Percentiles rank a stretch among this genome's conserved stretches.
phyloP scores from a whole-genome alignment of 2,888 invertebrate genomes.

The Amphipoea oculea region DNA sequence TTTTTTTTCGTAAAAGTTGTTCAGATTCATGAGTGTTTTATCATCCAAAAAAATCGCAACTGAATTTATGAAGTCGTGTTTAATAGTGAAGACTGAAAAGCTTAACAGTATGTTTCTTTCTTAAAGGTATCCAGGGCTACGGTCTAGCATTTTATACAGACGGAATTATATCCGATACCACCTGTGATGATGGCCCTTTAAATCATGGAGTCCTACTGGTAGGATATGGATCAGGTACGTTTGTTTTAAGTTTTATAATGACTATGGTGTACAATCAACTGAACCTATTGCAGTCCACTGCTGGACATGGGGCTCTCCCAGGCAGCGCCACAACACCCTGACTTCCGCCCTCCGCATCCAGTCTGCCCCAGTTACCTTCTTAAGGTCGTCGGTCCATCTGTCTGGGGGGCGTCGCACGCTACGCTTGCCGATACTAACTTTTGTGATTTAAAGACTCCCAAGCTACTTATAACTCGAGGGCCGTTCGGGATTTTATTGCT shows the following conservation, averaged over 20 bases:
- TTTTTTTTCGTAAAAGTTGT: background rate
- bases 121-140: fast-evolving
- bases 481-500: background rate
- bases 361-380: too few species aligned
- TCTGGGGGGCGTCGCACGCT: too few species aligned
- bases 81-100: background rate
- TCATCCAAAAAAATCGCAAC: background rate
- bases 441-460: background rate
- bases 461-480: background rate
- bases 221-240: constrained; percentile 40
- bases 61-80: background rate
- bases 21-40: background rate
- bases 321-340: too few species aligned
- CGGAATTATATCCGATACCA: background rate
- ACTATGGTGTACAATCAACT: too few species aligned
- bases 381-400: too few species aligned
- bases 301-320: too few species aligned
- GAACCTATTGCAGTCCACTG: too few species aligned
- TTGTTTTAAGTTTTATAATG: background rate
- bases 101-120: background rate
- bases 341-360: too few species aligned
- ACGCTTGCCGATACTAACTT: background rate
- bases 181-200: fast-evolving
- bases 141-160: fast-evolving
- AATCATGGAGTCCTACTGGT: constrained; percentile 25